Conservation (phyloP, 2,113 vertebrate genomes). For the Phocoena phocoena region DNA sequence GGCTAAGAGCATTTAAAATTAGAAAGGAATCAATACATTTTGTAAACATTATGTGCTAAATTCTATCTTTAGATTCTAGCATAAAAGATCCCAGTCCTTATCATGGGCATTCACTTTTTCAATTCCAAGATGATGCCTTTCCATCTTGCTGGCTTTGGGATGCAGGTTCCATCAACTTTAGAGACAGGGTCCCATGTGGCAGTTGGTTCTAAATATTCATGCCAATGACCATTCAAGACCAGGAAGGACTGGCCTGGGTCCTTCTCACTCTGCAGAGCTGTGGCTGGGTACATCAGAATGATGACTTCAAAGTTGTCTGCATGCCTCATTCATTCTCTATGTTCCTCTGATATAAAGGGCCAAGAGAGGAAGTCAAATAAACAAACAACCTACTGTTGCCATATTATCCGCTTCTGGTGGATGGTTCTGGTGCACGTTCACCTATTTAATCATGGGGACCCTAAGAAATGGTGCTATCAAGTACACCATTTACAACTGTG, state of each 20-base stretch:
- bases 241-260: not conserved
- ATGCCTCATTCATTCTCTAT: not conserved
- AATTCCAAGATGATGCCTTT: not conserved
- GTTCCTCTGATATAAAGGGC: not conserved
- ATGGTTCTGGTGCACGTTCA: not conserved
- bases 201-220: not conserved
- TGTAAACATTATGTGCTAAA: not conserved
- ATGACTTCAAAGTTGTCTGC: rapidly evolving
- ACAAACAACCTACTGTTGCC: not conserved
- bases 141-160: not conserved
- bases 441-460: not conserved
- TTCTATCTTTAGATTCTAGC: not conserved
- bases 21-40: constrained; percentile 18
- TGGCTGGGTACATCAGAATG: not conserved
- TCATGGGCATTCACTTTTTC: not conserved
- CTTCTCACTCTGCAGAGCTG: not conserved
- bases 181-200: not conserved
- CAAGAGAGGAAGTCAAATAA: not conserved
- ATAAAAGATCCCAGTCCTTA: not conserved
- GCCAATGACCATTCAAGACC: not conserved
- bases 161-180: not conserved
- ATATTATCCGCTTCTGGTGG: not conserved
- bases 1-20: not conserved
- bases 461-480: not conserved
- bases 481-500: not conserved